phyloP scores from a whole-genome alignment of 1,140 invertebrate species.

The Trinorchestia longiramus region DNA sequence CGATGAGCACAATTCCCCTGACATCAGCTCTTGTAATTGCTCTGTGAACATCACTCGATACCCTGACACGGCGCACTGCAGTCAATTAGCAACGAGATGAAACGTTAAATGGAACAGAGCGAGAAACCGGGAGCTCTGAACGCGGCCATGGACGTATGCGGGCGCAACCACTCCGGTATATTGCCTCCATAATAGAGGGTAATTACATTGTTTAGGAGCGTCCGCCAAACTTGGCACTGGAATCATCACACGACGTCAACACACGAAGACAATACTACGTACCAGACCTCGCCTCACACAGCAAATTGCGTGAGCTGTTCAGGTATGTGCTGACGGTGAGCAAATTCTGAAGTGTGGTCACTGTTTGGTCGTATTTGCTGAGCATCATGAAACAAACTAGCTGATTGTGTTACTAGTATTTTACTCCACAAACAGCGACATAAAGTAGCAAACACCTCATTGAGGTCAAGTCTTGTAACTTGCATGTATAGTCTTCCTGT shows the following conservation, averaged over 20 bases:
- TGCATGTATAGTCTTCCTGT: no score
- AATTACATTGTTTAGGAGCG: background rate
- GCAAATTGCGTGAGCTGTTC: background rate
- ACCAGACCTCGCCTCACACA: background rate
- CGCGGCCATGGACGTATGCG: background rate
- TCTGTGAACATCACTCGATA: background rate
- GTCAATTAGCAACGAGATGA: background rate
- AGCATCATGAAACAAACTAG: no score
- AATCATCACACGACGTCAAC: background rate
- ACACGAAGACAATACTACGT: background rate
- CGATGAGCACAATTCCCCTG: background rate
- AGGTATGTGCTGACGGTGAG: background rate
- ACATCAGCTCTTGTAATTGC: background rate
- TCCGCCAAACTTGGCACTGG: background rate
- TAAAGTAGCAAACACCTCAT: no score
- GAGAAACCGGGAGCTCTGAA: background rate
- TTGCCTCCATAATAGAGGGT: background rate
- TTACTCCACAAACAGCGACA: no score
- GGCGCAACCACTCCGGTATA: background rate
- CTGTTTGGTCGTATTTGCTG: background rate
- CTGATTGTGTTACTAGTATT: no score
- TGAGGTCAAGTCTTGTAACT: no score
- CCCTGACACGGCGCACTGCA: background rate
- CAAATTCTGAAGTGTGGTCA: background rate
- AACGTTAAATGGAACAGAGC: background rate